These are phyloP conservation scores for Orthosia cruda DNA, from an alignment of 2,888 invertebrate species.

Conservation along the genomic window DNA sequence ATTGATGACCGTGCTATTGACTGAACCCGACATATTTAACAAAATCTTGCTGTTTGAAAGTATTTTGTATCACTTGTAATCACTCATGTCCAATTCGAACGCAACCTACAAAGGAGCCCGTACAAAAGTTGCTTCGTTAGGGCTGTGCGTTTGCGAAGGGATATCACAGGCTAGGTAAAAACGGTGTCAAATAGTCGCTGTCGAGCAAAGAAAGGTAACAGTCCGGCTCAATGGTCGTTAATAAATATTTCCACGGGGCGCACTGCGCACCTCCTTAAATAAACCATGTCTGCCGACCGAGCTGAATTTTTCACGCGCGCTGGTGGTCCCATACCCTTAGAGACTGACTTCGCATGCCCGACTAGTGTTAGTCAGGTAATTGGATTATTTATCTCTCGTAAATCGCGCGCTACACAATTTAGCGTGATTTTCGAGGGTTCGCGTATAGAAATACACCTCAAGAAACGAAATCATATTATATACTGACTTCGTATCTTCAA, in stretches of 20 bases:
- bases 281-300: slow-evolving; percentile 84
- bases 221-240: slow-evolving; percentile 81
- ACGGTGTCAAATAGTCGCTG: slow-evolving; percentile 67
- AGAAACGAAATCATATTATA: background rate
- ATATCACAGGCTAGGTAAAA: slow-evolving; percentile 56
- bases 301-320: slow-evolving; percentile 86
- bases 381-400: slow-evolving; percentile 60
- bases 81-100: slow-evolving; percentile 25
- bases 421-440: slow-evolving; percentile 50
- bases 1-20: no score
- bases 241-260: slow-evolving; percentile 88
- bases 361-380: slow-evolving; percentile 48
- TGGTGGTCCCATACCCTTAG: slow-evolving; percentile 75
- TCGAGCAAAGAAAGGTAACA: slow-evolving; percentile 76
- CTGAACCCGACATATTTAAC: no score
- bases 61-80: slow-evolving; percentile 5
- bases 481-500: background rate
- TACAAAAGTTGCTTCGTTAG: slow-evolving; percentile 43
- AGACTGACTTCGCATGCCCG: slow-evolving; percentile 64
- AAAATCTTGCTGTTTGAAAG: background rate
- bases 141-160: slow-evolving; percentile 36
- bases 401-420: slow-evolving; percentile 45
- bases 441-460: background rate
- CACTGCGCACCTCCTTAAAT: slow-evolving; percentile 87
- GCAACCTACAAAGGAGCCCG: slow-evolving; percentile 27